These are phyloP conservation scores for Blastobasis adustella DNA, from an alignment of 2,888 invertebrate genomes.

Conservation along the genomic window DNA sequence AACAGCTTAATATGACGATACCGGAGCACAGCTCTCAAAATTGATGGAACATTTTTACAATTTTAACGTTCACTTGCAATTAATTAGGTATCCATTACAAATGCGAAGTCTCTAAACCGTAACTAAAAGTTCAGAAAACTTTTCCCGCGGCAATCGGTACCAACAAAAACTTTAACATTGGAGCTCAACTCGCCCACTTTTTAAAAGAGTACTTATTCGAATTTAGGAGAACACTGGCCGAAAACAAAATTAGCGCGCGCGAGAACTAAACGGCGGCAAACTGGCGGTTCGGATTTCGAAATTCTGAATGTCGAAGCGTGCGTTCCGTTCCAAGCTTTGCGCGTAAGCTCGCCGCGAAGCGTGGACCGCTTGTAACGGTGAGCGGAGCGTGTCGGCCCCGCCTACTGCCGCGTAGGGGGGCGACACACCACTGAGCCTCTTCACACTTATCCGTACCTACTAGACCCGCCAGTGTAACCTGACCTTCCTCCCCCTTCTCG, in stretches of 20 bases:
- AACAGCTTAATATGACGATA: too few relatives aligned
- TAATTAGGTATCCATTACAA: too few relatives aligned
- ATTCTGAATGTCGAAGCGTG: conserved; percentile 25
- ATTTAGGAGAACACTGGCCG: background rate
- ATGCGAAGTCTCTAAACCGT: too few relatives aligned
- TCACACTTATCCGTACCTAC: conserved; percentile 67
- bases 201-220: too few relatives aligned
- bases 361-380: conserved; percentile 58
- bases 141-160: too few relatives aligned
- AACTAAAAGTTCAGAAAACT: too few relatives aligned
- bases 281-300: conserved; percentile 20
- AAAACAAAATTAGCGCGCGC: background rate
- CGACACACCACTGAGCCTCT: conserved; percentile 66
- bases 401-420: conserved; percentile 50
- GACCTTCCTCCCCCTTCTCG: conserved; percentile 29
- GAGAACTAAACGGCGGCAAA: conserved; percentile 9
- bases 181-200: too few relatives aligned
- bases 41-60: too few relatives aligned
- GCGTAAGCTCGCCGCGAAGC: conserved; percentile 59
- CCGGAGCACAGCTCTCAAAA: too few relatives aligned
- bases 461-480: conserved; percentile 42
- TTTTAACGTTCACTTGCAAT: too few relatives aligned
- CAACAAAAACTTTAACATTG: too few relatives aligned
- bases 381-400: conserved; percentile 39
- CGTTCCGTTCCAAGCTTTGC: conserved; percentile 39